Base-by-base conservation (phyloP, 2,888 invertebrate genomes). In the Cephus pulcher region DNA sequence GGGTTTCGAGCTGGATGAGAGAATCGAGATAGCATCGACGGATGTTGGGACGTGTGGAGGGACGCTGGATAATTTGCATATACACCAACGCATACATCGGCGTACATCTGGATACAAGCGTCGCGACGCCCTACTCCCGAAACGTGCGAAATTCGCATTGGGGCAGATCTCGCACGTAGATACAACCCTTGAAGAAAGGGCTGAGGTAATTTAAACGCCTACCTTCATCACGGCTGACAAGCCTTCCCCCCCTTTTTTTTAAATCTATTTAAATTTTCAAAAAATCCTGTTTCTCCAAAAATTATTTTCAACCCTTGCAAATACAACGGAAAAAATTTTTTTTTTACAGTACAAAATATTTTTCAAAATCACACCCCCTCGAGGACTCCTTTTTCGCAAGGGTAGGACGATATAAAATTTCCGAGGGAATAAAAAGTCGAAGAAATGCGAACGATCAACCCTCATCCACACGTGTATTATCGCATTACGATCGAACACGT, bases 401-500 rank as follows among this genome's bases (percentile, higher is more conserved):
- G 4, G 23, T 9, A 23, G 6, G 1, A 23, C 56, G 23, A 56
- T 23, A 56, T 56, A 56, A 56, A 56, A 56, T 56, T 23, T 23
- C 56, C 6, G 6, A 56, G 6, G 23, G 23, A 56, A 56, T 56
- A 9, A 56, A 56, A 56, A 56, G 56, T 23, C 23, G 23, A 56
- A 56, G 23, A 56, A 56, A 56, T 23, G 23, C 56, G 56, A 56
- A 23, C 56, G 56, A 56, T 23, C 56, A 9, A 56, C 56, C 56
- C 56, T 23, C 56, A 56, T 56, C 56, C 56, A 56, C 56, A 56
- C 56, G 71, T 71, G 71, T 70, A 78, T 78, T 75, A 75, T 78
- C 78, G 78, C 73, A 75, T 75, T 78, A 75, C 75, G 78, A 78
- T 78, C 75, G 78, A 75, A 78, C 78, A 78, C 78, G 78, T 78